Evolutionary conservation across 2,797 vertebrate genomes (phyloP).

Genomic region (Setipinna tenuifilis): DNA sequence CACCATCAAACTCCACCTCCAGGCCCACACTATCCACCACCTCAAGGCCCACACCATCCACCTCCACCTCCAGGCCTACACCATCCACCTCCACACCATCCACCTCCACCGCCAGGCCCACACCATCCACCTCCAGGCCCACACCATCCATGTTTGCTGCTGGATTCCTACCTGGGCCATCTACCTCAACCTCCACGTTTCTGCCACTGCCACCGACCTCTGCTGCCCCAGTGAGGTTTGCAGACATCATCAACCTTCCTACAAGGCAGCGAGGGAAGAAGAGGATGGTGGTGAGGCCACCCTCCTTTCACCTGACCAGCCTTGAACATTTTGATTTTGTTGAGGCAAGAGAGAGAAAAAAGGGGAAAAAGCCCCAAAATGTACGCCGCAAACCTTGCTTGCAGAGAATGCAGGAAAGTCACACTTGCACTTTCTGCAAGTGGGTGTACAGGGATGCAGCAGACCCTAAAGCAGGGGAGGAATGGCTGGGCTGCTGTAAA

Average conservation of each 20-base stretch:
- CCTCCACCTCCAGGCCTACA: too few relatives aligned
- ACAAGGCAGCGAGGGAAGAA: background rate
- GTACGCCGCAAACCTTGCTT: background rate
- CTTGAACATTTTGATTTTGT: background rate
- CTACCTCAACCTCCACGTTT: too few relatives aligned
- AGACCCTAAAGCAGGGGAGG: background rate
- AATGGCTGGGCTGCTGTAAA: background rate
- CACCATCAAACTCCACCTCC: too few relatives aligned
- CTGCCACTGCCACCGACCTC: too few relatives aligned
- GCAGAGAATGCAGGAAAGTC: background rate
- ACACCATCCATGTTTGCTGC: too few relatives aligned
- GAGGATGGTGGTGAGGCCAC: conserved; percentile 1
- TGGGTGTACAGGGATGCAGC: background rate
- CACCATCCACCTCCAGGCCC: too few relatives aligned
- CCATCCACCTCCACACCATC: too few relatives aligned
- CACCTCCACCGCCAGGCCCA: too few relatives aligned
- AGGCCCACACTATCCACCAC: too few relatives aligned
- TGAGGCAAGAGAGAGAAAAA: background rate
- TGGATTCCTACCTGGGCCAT: too few relatives aligned
- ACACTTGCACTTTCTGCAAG: background rate
- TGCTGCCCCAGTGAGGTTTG: background rate
- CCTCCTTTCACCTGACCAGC: background rate
- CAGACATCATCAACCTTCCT: background rate
- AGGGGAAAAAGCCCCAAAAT: background rate
- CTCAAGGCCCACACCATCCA: too few relatives aligned